These are phyloP conservation scores for pig (Sus scrofa) DNA, from an alignment of 2,113 vertebrate genomes.

Conservation along the genomic window T2T-Sscrofa CM000818.6:104538501-104539000, in stretches of 20 bases:
- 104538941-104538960: neutral
- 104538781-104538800: neutral
- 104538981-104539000: neutral
- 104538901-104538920: neutral
- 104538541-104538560: neutral
- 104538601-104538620: neutral
- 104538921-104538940: neutral
- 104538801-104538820: neutral
- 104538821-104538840: neutral
- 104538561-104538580: neutral
- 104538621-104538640: neutral
- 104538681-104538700: neutral
- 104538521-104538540: no score
- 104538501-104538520: fast-evolving
- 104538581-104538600: neutral
- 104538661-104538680: neutral
- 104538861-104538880: neutral
- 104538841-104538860: neutral
- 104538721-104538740: neutral
- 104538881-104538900: neutral
- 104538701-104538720: neutral
- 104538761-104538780: fast-evolving
- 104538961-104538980: no score
- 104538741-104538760: neutral
- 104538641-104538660: neutral